Evolutionary conservation across 1,140 invertebrate species (phyloP), one percentile per base, ranked within the genome.

Genomic region (Drosophila bipectinata): DNA sequence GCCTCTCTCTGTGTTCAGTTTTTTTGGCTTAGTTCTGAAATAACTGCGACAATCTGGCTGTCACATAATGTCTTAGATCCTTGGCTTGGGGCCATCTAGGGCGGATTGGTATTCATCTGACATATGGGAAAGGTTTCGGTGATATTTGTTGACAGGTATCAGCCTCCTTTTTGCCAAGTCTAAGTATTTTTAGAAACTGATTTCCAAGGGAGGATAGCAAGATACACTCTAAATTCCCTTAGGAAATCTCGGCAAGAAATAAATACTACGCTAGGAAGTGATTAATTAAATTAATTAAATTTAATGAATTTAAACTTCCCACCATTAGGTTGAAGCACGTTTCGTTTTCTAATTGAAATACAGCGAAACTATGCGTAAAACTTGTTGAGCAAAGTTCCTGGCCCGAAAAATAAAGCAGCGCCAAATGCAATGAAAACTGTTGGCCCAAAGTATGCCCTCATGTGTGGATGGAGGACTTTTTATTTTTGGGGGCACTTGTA

Each of bases 51-150:
- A 87, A 81, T 77, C 74, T 78, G 63, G 69, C 63, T 81, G 81
- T 74, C 82, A 85, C 72, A 82, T 85, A 87, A 85, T 87, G 81
- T 87, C 58, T 81, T 68, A 30, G 21, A 51, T 47, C 41, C 26
- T 45, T 66, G 61, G 48, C 64, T 74, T 60, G 63, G 51, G 60
- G 64, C 62, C 63, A 62, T 68, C 6, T 12, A 21, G 32, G 30
- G 21, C 57, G 77, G 77, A 77, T 85, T 74, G 77, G 56, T 58
- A n/a, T 37, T 67, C 74, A 69, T 53, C 53, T 41, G 47, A 52
- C 68, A 60, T 60, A 49, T 77, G 63, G 56, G 57, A 69, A 53
- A 39, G 57, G 44, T 34, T 34, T 64, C n/a, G 10, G 28, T 24
- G 8, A 41, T 53, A 18, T 32, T 15, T 66, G 66, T 18, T 37